Base-by-base conservation (phyloP, 2,797 vertebrate species). In the Sebastes matsubarae region DNA sequence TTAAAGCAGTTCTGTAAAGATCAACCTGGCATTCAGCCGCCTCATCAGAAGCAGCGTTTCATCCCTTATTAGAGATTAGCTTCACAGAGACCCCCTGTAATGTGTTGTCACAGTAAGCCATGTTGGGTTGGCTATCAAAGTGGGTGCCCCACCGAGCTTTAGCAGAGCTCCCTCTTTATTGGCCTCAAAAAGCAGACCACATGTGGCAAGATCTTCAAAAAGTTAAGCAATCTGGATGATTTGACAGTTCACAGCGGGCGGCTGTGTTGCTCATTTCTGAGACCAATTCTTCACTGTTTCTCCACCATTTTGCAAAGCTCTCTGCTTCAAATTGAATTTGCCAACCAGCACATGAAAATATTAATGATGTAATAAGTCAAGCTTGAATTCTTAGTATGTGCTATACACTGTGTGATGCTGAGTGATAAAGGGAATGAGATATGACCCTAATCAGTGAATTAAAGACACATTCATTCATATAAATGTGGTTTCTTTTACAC, bases 51-150 rank as follows among this genome's bases (percentile, higher is more conserved):
- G 82, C 52, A 64, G 60, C 68, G 71, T 88, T 94, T 94, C 89
- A 90, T 91, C 82, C 90, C 88, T 94, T 93, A 95, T 94, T 93
- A 95, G 93, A 94, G 93, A 95, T 95, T 93, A 96, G 78, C 90
- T 91, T 95, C 93, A 88, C 90, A 92, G 87, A 93, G 89, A 90
- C 93, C 92, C 92, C 93, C 94, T 92, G 88, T 90, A 78, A 93
- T 46, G 90, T 63, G 81, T 90, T 94, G 95, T 95, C 95, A 93
- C 93, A 88, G 92, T 92, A 93, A 94, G 90, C 92, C 88, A 84
- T 86, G 92, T 91, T 89, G 85, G 86, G 82, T 71, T 68, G 74
- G 80, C 82, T 94, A 95, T 96, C 96, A 95, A 96, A 96, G 95
- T 80, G 64, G 88, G 70, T 80, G 85, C 93, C 95, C 94, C 93